Evolutionary conservation across 2,113 vertebrate species (phyloP), one percentile per base, ranked within the genome.

Genomic region (Rhabdornis inornatus): DNA sequence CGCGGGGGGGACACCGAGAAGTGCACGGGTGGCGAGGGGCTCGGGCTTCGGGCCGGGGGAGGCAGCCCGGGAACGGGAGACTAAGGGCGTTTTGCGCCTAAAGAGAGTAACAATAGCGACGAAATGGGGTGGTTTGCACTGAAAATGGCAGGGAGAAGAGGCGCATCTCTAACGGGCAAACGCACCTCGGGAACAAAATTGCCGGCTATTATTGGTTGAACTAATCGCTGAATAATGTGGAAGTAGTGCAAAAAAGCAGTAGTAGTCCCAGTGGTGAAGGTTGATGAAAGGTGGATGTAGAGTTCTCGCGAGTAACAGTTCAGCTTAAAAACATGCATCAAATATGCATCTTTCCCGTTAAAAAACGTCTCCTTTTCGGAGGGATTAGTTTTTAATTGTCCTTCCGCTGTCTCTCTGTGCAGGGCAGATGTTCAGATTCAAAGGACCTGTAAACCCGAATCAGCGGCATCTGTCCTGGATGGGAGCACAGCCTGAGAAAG

Each of bases 391-490:
- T 78, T 84, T 90, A 91, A 92, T 85, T 83, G 87, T 89, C 75
- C 87, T 80, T 93, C 91, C 87, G 40, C 91, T 90, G 74, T 74
- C 68, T 94, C 64, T 79, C 89, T 53, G 49, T 66, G 72, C 91
- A 30, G 91, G 97, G 92, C 97, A 96, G 97, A 97, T 96, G 96
- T 80, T 74, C 88, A 71, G 60, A 92, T 97, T 96, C 94, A 90
- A 92, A 96, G 97, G 90, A 94, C 79, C 56, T 49, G 79, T 93
- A 97, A 66, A 95, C 27, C 27, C 17, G 69, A 97, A 84, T 92
- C 91, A 10, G 85, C 90, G 31, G 96, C 96, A 96, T 97, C 97
- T 97, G 95, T 96, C 96, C 97, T 94, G 95, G 88, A 68, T 9
- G 57, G 78, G 90, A 78, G 71, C 35, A 56, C 45, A 87, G 81